phyloP scores from a whole-genome alignment of 2,113 vertebrate species.

The Amia ocellicauda region DNA sequence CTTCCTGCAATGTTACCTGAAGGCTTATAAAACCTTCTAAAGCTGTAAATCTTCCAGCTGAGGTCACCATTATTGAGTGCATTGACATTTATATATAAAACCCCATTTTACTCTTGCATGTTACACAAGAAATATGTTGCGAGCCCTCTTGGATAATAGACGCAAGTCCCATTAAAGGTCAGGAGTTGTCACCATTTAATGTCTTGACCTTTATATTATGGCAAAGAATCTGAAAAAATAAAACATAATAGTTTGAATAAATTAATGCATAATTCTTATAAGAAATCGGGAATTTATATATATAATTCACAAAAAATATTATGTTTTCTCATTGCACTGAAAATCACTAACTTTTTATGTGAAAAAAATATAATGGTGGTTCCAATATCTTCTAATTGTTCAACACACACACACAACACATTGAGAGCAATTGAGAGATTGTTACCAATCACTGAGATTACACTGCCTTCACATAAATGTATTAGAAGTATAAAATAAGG shows the following conservation, averaged over 20 bases:
- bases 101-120: constrained; percentile 32
- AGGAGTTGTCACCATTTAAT: constrained; percentile 50
- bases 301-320: too few relatives aligned
- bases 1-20: not conserved
- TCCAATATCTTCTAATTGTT: too few relatives aligned
- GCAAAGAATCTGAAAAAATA: constrained; percentile 4
- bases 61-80: not conserved
- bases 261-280: constrained; percentile 11
- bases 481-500: too few relatives aligned
- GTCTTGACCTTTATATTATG: constrained; percentile 50
- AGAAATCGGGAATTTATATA: too few relatives aligned
- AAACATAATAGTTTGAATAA: constrained; percentile 12
- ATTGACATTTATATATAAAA: not conserved
- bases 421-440: too few relatives aligned
- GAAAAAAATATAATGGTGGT: too few relatives aligned
- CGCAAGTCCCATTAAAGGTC: constrained; percentile 50
- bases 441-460: too few relatives aligned
- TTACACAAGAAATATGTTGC: constrained; percentile 46
- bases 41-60: not conserved
- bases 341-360: too few relatives aligned
- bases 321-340: too few relatives aligned
- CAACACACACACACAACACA: too few relatives aligned
- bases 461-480: too few relatives aligned
- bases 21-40: not conserved
- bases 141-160: constrained; percentile 52